phyloP scores from a whole-genome alignment of 1,140 invertebrate genomes.

The Aphelenchoides besseyi region DNA sequence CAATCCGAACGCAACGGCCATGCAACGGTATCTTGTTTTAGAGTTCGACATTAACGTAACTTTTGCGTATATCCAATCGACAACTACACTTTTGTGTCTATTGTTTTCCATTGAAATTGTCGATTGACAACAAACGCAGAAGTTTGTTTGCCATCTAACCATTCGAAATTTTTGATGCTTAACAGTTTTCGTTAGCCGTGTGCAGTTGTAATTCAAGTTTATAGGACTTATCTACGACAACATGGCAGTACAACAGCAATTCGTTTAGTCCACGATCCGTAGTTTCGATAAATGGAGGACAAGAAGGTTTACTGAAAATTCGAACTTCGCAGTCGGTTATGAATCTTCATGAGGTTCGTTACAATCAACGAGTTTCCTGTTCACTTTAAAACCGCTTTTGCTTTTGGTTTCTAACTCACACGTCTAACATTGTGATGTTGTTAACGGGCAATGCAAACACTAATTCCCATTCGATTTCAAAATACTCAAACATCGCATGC shows the following conservation, averaged over 20 bases:
- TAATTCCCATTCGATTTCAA: neutral
- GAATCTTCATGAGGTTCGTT: slow-evolving; percentile 7
- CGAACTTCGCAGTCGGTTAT: slow-evolving; percentile 32
- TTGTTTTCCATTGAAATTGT: too few species aligned
- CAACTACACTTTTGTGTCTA: too few species aligned
- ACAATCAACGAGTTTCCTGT: neutral
- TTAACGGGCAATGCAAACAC: neutral
- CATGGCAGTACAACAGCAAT: slow-evolving; percentile 56
- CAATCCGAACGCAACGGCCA: neutral
- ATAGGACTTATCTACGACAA: slow-evolving; percentile 58
- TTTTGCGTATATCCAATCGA: too few species aligned
- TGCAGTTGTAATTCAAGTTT: slow-evolving; percentile 18
- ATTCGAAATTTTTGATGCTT: neutral
- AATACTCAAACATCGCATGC: slow-evolving; percentile 6
- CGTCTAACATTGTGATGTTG: too few species aligned
- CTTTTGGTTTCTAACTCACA: too few species aligned
- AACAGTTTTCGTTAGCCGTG: too few species aligned
- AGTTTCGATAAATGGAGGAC: slow-evolving; percentile 55
- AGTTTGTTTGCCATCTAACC: too few species aligned
- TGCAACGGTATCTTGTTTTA: slow-evolving; percentile 11
- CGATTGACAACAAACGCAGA: too few species aligned
- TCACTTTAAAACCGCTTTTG: neutral
- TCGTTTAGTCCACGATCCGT: slow-evolving; percentile 59
- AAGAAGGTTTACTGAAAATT: slow-evolving; percentile 38
- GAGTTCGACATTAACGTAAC: too few species aligned